A percentile compares a stretch with the other conserved stretches of the same genome.
phyloP scores from a whole-genome alignment of 2,113 vertebrate genomes.

The Dolichotis patagonum region DNA sequence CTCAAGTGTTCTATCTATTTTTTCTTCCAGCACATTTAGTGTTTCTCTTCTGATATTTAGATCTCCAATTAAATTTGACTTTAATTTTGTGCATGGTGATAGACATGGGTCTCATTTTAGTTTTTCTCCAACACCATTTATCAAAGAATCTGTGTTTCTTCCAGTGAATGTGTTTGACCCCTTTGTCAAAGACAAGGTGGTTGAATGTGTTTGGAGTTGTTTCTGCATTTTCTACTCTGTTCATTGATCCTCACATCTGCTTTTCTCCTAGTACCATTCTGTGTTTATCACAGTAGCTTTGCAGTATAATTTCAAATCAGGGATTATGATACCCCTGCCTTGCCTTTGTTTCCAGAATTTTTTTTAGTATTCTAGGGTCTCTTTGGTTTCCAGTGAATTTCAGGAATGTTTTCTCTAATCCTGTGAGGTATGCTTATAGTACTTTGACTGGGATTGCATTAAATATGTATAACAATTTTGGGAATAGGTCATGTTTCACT shows the following conservation, averaged over 20 bases:
- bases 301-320: background rate
- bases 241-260: background rate
- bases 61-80: background rate
- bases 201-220: background rate
- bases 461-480: background rate
- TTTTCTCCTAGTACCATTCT: background rate
- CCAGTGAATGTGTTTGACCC: background rate
- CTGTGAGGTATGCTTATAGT: background rate
- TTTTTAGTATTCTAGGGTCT: background rate
- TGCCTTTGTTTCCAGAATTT: background rate
- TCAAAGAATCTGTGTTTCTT: background rate
- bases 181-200: background rate
- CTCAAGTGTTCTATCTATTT: background rate
- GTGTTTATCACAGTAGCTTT: background rate
- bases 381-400: background rate
- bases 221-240: background rate
- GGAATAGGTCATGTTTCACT: background rate
- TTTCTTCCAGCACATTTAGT: background rate
- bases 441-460: background rate
- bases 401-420: background rate
- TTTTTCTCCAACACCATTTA: background rate
- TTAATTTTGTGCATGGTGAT: background rate
- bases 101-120: background rate
- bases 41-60: background rate
- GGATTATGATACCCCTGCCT: background rate